Evolutionary conservation across 2,113 vertebrate genomes (phyloP), one percentile per base, ranked within the genome.

Genomic region (Lethenteron reissneri): DNA sequence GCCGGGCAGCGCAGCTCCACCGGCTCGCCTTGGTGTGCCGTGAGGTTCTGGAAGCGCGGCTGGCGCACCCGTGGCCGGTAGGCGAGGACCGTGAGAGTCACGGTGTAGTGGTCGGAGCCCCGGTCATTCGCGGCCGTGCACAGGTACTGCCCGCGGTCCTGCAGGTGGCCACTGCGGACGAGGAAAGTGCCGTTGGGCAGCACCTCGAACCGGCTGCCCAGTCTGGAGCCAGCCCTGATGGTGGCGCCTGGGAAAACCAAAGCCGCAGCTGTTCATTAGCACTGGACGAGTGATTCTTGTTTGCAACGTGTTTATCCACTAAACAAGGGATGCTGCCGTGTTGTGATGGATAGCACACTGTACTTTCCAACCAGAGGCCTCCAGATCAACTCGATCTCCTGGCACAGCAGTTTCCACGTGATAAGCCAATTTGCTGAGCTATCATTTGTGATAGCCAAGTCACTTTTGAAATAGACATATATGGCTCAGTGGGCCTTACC

Each of bases 101-200:
- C 72, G 2, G 76, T 69, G 78, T 78, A 76, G 74, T 80, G 79
- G 77, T 87, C 89, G 2, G 74, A 9, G 0, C 90, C 90, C 3
- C 87, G 81, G 56, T 80, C 76, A 74, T 91, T 94, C 75, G 83
- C 83, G 68, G 82, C 85, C 0, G 78, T 83, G 76, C 92, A 96
- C 71, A 85, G 58, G 78, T 92, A 96, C 74, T 83, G 86, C 2
- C 90, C 90, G 0, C 70, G 79, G 74, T 96, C 92, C 25, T 81
- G 79, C 9, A 81, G 77, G 3, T 88, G 85, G 1, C 77, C 80
- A 4, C 79, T 81, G 14, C 77, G 83, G 73, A 96, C 87, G 76
- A 83, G 71, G 2, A 96, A 77, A 0, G 86, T 85, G 3, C 92
- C 92, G 6, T 92, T 90, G 21, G 78, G 76, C 71, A 84, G 81